Conservation (phyloP, 2,113 vertebrate genomes). For the Pachycephala philippinensis region DNA sequence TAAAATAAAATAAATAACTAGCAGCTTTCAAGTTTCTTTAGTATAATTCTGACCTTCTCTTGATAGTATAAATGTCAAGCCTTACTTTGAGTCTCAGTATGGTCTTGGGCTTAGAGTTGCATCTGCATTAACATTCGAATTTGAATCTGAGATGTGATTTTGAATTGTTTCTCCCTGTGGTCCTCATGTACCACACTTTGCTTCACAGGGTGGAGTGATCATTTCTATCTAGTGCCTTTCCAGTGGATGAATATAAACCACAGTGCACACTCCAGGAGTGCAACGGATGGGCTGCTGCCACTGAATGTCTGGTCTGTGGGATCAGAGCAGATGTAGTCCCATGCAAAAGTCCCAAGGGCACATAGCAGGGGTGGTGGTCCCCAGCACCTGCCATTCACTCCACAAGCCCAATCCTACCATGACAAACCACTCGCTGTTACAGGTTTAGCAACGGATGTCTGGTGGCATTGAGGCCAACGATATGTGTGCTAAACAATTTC, state of each 20-base stretch:
- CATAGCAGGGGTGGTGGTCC: not conserved
- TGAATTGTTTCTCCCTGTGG: not conserved
- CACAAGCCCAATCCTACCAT: not conserved
- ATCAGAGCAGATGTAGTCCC: not conserved
- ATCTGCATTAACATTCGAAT: not conserved
- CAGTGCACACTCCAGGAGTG: not conserved
- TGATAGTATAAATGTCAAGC: not conserved
- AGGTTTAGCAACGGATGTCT: not conserved
- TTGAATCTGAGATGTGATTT: not conserved
- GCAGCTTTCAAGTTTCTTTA: not conserved
- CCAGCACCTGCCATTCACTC: not conserved
- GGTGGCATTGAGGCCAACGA: not conserved
- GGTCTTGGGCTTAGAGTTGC: not conserved
- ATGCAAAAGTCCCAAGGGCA: not conserved
- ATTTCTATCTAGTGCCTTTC: not conserved
- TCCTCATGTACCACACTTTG: not conserved
- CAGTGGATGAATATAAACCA: not conserved
- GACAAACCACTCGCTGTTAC: not conserved
- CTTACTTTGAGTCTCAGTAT: not conserved
- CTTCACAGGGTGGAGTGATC: not conserved
- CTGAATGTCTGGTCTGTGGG: not conserved
- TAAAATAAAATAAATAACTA: not conserved
- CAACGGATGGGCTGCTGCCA: fast-evolving
- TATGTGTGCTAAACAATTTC: not conserved
- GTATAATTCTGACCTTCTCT: not conserved